A percentile compares a stretch with the other conserved stretches of the same genome.
Conservation (phyloP, 1,140 invertebrate species). For the Scaptomyza montana region DNA sequence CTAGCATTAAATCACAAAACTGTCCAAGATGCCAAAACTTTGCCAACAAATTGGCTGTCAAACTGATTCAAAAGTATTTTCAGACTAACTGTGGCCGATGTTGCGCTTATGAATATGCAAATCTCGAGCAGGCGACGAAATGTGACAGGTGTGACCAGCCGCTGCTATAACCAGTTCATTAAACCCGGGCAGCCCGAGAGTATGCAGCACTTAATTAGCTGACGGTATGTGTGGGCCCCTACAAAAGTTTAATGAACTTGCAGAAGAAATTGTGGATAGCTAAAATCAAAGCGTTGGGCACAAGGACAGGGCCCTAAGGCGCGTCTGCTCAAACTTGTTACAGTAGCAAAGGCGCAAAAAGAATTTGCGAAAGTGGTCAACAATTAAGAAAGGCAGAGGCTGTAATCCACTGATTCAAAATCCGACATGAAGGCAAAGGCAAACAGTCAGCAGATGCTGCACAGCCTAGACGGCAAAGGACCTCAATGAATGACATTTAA, state of each 20-base stretch:
- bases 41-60: constrained; percentile 53
- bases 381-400: constrained; percentile 54
- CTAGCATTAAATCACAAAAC: constrained; percentile 57
- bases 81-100: constrained; percentile 20
- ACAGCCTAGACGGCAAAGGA: constrained; percentile 33
- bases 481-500: constrained; percentile 82
- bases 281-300: constrained; percentile 60
- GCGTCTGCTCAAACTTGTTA: constrained; percentile 74
- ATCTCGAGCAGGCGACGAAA: constrained; percentile 34
- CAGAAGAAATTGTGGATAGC: constrained; percentile 7
- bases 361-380: constrained; percentile 76
- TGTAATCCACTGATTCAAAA: neutral
- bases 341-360: constrained; percentile 59
- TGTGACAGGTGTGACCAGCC: constrained; percentile 65
- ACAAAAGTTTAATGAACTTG: constrained; percentile 75
- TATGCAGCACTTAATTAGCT: constrained; percentile 66
- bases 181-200: constrained; percentile 55
- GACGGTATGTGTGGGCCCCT: constrained; percentile 16
- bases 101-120: constrained; percentile 69
- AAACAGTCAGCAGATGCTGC: constrained; percentile 27
- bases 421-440: constrained; percentile 4
- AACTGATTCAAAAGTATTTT: constrained; percentile 22
- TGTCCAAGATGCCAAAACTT: constrained; percentile 51
- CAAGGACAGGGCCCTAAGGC: constrained; percentile 39
- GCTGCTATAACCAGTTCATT: constrained; percentile 51